A percentile compares a stretch with the other conserved stretches of the same genome.
Conservation (phyloP, 2,888 invertebrate genomes). For the Euplexia lucipara region DNA sequence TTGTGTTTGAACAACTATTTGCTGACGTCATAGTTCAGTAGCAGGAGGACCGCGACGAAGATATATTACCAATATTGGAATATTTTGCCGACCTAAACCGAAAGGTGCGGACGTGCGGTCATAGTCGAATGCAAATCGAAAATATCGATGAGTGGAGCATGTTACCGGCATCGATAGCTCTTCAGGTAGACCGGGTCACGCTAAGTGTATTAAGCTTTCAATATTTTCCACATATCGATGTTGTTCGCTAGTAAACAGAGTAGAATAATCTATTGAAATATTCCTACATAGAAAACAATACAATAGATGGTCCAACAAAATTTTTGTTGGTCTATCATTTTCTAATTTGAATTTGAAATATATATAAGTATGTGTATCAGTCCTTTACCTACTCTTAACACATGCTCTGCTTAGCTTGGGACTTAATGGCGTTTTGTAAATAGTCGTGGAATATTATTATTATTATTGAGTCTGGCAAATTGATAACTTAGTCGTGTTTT, state of each 20-base stretch:
- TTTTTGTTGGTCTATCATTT: too few species aligned
- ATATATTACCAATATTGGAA: constrained; percentile 27
- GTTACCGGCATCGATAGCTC: constrained; percentile 21
- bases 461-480: background rate
- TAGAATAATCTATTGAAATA: background rate
- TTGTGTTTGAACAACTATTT: constrained; percentile 4
- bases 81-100: constrained; percentile 25
- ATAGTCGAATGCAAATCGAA: constrained; percentile 43
- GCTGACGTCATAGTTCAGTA: constrained; percentile 1
- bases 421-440: too few species aligned
- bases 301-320: too few species aligned
- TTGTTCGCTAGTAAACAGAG: constrained; percentile 1
- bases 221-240: constrained; percentile 3
- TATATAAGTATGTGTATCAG: too few species aligned
- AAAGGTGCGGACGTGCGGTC: constrained; percentile 9
- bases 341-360: too few species aligned
- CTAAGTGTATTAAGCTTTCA: constrained; percentile 24
- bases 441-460: too few species aligned
- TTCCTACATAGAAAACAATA: too few species aligned
- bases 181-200: constrained; percentile 21
- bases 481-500: background rate
- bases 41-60: background rate
- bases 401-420: too few species aligned
- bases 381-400: too few species aligned
- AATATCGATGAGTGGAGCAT: constrained; percentile 33